Evolutionary conservation across 2,113 vertebrate genomes (phyloP).

Genomic region (Zosterops borbonicus): DNA sequence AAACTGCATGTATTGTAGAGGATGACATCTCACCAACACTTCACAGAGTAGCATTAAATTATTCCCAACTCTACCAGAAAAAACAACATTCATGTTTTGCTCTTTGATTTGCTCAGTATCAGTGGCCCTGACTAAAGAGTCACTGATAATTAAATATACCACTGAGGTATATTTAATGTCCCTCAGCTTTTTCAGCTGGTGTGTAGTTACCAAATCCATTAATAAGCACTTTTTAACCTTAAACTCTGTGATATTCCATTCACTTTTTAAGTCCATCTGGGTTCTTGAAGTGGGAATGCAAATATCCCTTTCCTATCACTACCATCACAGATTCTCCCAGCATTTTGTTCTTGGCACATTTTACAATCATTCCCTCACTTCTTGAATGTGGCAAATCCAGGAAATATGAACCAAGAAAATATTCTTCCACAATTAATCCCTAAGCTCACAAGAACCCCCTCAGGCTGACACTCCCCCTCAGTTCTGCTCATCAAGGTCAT

Average conservation of each 20-base stretch:
- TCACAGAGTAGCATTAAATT: not conserved
- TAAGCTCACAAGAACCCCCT: not conserved
- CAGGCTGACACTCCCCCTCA: not conserved
- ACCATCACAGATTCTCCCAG: not conserved
- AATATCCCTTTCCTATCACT: not conserved
- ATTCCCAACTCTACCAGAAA: not conserved
- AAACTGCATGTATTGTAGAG: not conserved
- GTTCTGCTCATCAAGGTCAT: not conserved
- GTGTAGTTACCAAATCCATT: not conserved
- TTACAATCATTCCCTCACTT: not conserved
- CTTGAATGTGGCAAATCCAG: not conserved
- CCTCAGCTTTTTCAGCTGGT: not conserved
- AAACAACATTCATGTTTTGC: fast-evolving
- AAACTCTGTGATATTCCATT: not conserved
- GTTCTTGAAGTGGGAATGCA: not conserved
- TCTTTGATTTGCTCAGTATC: not conserved
- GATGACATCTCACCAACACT: not conserved
- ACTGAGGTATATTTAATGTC: fast-evolving
- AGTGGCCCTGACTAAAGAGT: not conserved
- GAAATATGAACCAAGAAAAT: not conserved
- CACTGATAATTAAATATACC: too few relatives aligned
- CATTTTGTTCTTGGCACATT: not conserved
- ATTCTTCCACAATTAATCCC: not conserved
- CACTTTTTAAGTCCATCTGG: not conserved
- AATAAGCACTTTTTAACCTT: not conserved